Percentiles rank a stretch among this genome's conserved stretches.
Evolutionary conservation across 2,888 invertebrate species (phyloP).

Genomic region (Ceratothoa steindachneri): DNA sequence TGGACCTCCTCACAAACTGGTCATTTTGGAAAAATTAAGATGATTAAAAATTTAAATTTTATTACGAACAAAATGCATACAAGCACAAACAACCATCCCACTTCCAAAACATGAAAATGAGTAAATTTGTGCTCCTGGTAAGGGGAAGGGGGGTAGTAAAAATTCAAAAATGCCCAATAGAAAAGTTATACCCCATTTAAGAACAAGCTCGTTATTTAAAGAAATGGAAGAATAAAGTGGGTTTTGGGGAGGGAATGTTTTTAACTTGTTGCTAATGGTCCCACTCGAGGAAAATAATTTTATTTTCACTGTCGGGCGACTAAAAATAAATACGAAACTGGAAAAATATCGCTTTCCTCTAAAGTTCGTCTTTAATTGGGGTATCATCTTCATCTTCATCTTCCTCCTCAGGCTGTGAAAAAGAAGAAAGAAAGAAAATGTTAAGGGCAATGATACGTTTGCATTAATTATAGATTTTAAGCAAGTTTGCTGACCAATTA

Average conservation of each 20-base stretch:
- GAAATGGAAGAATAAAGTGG: no score
- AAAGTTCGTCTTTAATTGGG: constrained; percentile 43
- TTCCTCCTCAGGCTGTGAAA: constrained; percentile 41
- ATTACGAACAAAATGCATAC: constrained; percentile 6
- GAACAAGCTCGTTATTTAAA: no score
- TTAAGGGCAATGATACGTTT: not conserved
- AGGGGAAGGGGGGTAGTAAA: not conserved
- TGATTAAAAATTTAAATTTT: constrained; percentile 10
- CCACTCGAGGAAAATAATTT: no score
- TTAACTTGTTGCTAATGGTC: constrained; percentile 8
- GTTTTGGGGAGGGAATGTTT: constrained; percentile 9
- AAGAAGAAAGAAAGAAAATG: not conserved
- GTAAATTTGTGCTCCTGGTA: no score
- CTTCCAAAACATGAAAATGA: not conserved
- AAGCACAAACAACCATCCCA: not conserved
- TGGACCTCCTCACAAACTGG: no score
- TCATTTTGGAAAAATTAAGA: no score
- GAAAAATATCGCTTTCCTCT: no score
- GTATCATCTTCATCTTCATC: constrained; percentile 44
- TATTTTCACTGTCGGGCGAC: no score
- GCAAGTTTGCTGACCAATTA: no score
- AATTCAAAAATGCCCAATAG: not conserved
- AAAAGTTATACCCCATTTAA: no score
- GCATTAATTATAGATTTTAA: no score
- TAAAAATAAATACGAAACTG: no score